Conservation (phyloP, 2,113 vertebrate species). For the Sylvilagus bachmani region DNA sequence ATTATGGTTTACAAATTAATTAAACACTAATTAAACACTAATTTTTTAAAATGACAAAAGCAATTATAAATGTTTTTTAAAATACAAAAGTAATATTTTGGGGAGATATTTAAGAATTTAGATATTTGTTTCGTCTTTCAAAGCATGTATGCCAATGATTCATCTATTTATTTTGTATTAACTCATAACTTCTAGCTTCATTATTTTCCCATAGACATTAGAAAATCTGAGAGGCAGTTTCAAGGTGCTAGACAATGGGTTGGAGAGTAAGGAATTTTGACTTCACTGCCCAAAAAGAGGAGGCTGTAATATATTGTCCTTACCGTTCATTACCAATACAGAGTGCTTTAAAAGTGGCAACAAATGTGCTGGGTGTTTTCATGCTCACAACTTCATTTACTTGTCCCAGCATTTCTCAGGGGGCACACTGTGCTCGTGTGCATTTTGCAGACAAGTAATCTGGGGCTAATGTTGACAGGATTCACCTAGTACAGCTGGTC, state of each 20-base stretch:
- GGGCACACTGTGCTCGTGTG: not conserved
- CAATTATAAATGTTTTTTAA: no score
- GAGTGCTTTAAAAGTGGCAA: not conserved
- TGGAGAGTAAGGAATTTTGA: not conserved
- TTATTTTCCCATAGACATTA: not conserved
- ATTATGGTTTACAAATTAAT: not conserved
- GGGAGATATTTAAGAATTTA: not conserved
- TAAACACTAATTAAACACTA: not conserved
- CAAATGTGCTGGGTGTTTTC: not conserved
- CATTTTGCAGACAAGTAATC: not conserved
- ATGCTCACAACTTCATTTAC: not conserved
- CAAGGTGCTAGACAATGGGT: not conserved
- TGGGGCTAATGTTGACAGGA: not conserved
- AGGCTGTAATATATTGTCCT: not conserved
- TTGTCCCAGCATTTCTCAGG: not conserved
- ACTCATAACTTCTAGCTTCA: not conserved
- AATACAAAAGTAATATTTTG: not conserved
- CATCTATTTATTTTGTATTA: not conserved
- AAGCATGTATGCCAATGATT: not conserved
- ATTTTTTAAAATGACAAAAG: not conserved
- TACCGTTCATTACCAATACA: not conserved
- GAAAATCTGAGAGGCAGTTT: not conserved
- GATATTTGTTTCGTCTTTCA: not conserved
- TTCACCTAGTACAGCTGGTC: not conserved
- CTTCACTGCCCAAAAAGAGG: not conserved